These are phyloP conservation scores for Bergia puertoricense DNA, from an alignment of 92 coral and sea anemone species.

Conservation along the genomic window DNA sequence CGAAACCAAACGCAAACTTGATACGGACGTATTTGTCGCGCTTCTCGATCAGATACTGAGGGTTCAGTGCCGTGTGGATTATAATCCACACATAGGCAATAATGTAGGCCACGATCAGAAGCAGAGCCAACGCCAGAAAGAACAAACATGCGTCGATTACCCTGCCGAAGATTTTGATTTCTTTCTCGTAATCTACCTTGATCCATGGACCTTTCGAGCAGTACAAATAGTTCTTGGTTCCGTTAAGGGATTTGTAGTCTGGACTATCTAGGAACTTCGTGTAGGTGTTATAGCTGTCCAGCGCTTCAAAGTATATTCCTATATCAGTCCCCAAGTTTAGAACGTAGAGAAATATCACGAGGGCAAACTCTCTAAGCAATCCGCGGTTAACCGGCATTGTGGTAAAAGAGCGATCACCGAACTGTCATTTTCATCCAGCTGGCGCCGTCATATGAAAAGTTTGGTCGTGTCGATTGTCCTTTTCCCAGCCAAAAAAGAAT, in stretches of 20 bases:
- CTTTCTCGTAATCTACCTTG: slow-evolving; percentile 54
- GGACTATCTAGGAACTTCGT: slow-evolving; percentile 34
- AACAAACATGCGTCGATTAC: slow-evolving; percentile 58
- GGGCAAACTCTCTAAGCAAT: slow-evolving; percentile 58
- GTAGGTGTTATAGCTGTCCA: slow-evolving; percentile 54
- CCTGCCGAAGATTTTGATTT: slow-evolving; percentile 64
- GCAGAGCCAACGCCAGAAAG: slow-evolving; percentile 62
- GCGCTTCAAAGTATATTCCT: slow-evolving; percentile 70
- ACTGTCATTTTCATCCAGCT: slow-evolving; percentile 24
- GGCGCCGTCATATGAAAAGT: not conserved
- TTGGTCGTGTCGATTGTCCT: slow-evolving; percentile 20
- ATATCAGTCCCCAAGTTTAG: slow-evolving; percentile 69
- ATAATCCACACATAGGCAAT: slow-evolving; percentile 62
- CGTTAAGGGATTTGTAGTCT: slow-evolving; percentile 45
- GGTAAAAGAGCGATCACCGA: not conserved
- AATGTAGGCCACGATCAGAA: slow-evolving; percentile 54
- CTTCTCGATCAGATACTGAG: slow-evolving; percentile 56
- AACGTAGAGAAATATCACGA: slow-evolving; percentile 65
- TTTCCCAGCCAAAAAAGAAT: slow-evolving; percentile 11
- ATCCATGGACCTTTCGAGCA: slow-evolving; percentile 85
- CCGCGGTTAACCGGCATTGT: slow-evolving; percentile 60
- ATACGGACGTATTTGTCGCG: slow-evolving; percentile 62
- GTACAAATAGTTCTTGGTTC: slow-evolving; percentile 47
- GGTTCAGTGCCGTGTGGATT: slow-evolving; percentile 42
- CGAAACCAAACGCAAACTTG: slow-evolving; percentile 72